phyloP scores from a whole-genome alignment of 2,797 vertebrate genomes.

The Acrossocheilus wenchowensis region DNA sequence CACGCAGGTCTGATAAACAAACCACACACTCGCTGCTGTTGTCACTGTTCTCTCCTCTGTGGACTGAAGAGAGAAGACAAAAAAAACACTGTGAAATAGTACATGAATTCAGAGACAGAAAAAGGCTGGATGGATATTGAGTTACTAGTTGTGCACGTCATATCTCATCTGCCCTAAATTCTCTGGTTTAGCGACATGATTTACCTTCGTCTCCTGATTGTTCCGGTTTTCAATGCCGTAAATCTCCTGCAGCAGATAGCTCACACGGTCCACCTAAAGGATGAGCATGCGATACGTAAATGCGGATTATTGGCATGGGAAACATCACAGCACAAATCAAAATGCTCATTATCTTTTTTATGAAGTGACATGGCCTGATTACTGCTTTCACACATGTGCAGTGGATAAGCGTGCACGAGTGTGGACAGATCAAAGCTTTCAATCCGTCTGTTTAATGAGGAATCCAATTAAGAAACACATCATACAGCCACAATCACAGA shows the following conservation, averaged over 20 bases:
- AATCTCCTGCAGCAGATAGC: constrained; percentile 98
- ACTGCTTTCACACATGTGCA: not conserved
- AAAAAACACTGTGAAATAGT: not conserved
- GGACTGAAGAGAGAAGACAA: constrained; percentile 75
- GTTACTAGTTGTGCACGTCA: not conserved
- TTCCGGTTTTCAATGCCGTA: constrained; percentile 99
- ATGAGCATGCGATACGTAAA: not conserved
- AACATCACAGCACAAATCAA: not conserved
- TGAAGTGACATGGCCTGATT: not conserved
- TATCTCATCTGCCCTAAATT: constrained; percentile 9
- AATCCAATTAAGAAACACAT: not conserved
- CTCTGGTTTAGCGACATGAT: not conserved
- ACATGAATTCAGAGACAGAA: constrained; percentile 8
- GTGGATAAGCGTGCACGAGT: not conserved
- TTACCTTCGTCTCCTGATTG: constrained; percentile 98
- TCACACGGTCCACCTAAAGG: constrained; percentile 94
- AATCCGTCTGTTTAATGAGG: not conserved
- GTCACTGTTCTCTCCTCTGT: constrained; percentile 97
- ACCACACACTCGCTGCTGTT: constrained; percentile 98
- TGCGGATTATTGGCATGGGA: not conserved
- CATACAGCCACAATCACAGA: not conserved
- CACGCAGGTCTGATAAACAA: constrained; percentile 93
- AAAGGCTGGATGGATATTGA: not conserved
- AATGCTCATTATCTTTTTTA: not conserved
- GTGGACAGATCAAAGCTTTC: not conserved